These are phyloP conservation scores for Philaenus spumarius DNA, from an alignment of 1,140 invertebrate genomes.

Conservation along the genomic window DNA sequence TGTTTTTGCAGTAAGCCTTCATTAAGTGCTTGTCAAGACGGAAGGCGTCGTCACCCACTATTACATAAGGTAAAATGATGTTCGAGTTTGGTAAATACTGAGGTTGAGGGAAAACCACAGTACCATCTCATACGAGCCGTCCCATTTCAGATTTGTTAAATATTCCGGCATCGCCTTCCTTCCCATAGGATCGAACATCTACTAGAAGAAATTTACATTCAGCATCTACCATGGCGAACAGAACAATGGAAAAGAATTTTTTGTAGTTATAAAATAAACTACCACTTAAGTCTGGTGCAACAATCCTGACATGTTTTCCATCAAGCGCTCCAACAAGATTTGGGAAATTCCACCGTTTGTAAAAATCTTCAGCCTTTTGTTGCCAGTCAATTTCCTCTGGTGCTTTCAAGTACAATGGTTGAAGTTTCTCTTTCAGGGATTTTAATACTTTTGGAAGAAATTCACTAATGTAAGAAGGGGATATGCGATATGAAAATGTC, in stretches of 20 bases:
- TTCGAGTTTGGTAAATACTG: conserved; percentile 24
- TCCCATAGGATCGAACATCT: conserved; percentile 38
- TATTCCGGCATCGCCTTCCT: conserved; percentile 36
- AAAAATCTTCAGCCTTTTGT: conserved; percentile 12
- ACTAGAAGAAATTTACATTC: conserved; percentile 39
- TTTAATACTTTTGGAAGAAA: conserved; percentile 7
- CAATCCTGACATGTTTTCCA: conserved; percentile 39
- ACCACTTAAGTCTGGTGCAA: conserved; percentile 37
- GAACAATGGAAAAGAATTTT: conserved; percentile 37
- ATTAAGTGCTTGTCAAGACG: conserved; percentile 30
- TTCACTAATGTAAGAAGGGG: conserved; percentile 1
- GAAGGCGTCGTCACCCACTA: conserved; percentile 38
- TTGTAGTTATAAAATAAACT: conserved; percentile 42
- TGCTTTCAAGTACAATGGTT: background rate
- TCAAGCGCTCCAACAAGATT: conserved; percentile 36
- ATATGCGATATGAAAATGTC: conserved; percentile 16
- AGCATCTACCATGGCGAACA: conserved; percentile 40
- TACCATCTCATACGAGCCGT: conserved; percentile 18
- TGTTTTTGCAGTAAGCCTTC: conserved; percentile 32
- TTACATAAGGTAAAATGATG: conserved; percentile 29
- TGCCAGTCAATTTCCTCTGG: conserved; percentile 7
- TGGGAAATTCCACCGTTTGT: conserved; percentile 34
- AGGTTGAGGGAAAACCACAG: conserved; percentile 23
- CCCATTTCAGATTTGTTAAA: conserved; percentile 21
- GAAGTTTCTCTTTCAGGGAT: background rate